Conservation (phyloP, 1,140 invertebrate genomes). For the Halesus radiatus region DNA sequence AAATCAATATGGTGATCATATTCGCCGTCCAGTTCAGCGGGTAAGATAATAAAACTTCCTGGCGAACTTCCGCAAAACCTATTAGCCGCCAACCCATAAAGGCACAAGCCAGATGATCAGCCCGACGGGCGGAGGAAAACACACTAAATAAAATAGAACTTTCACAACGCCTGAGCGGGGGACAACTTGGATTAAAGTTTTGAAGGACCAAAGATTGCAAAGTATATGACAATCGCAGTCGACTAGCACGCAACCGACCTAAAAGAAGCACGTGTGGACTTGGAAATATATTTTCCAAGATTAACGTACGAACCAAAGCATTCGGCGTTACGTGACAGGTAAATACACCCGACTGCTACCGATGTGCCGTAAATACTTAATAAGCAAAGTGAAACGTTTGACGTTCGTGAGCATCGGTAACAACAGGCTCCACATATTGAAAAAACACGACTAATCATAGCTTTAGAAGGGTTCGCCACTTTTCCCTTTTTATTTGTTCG, state of each 20-base stretch:
- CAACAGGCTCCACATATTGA: too few species aligned
- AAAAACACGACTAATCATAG: too few species aligned
- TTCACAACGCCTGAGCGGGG: neutral
- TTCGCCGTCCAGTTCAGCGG: conserved; percentile 11
- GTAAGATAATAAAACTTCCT: conserved; percentile 46
- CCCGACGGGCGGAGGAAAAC: conserved; percentile 7
- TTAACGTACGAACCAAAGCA: neutral
- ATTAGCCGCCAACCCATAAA: conserved; percentile 39
- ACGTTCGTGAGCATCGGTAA: neutral
- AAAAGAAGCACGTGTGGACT: neutral
- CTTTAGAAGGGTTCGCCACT: too few species aligned
- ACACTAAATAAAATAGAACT: neutral
- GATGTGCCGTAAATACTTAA: neutral
- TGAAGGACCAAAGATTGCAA: neutral
- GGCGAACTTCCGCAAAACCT: conserved; percentile 42
- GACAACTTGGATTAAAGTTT: neutral
- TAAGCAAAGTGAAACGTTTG: conserved; percentile 15
- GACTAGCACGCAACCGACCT: neutral
- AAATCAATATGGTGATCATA: conserved; percentile 50
- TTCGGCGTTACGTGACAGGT: neutral
- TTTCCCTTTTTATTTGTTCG: too few species aligned
- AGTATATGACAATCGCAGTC: neutral
- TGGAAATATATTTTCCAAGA: neutral
- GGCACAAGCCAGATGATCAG: conserved; percentile 21
- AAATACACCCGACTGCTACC: neutral